These are phyloP conservation scores for Epinotia brunnichana DNA, from an alignment of 2,888 invertebrate genomes.

Conservation along the genomic window DNA sequence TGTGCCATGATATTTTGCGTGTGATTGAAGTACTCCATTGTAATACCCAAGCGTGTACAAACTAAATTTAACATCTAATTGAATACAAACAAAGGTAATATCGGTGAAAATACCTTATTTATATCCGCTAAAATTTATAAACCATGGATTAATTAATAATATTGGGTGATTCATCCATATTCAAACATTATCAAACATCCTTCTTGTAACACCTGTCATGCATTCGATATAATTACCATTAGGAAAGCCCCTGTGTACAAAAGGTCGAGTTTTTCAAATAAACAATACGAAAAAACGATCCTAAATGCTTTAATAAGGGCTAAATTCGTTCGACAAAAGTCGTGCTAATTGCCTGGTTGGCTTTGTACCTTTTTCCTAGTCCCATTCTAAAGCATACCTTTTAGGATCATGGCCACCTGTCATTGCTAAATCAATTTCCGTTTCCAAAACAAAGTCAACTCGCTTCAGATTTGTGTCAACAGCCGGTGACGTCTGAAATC, in stretches of 20 bases:
- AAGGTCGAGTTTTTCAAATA: background rate
- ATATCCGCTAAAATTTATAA: background rate
- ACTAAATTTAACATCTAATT: no score
- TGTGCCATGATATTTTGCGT: no score
- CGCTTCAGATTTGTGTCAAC: conserved; percentile 28
- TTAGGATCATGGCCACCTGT: conserved; percentile 33
- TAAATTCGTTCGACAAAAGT: background rate
- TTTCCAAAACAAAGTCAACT: conserved; percentile 27
- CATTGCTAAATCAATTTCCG: conserved; percentile 40
- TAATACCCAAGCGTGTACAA: no score
- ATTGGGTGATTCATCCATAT: background rate
- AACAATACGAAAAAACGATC: background rate
- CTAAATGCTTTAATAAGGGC: no score
- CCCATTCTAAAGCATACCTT: conserved; percentile 14
- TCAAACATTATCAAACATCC: background rate
- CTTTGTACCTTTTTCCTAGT: background rate
- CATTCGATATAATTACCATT: conserved; percentile 5
- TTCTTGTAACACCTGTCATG: conserved; percentile 2
- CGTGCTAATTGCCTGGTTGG: background rate
- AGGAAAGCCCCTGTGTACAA: background rate
- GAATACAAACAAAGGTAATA: no score
- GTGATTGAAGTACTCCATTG: no score
- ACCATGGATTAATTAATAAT: background rate
- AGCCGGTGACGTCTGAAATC: background rate
- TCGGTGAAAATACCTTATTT: no score